Conservation (phyloP, 1,140 invertebrate species). For the Acromyrmex heyeri region DNA sequence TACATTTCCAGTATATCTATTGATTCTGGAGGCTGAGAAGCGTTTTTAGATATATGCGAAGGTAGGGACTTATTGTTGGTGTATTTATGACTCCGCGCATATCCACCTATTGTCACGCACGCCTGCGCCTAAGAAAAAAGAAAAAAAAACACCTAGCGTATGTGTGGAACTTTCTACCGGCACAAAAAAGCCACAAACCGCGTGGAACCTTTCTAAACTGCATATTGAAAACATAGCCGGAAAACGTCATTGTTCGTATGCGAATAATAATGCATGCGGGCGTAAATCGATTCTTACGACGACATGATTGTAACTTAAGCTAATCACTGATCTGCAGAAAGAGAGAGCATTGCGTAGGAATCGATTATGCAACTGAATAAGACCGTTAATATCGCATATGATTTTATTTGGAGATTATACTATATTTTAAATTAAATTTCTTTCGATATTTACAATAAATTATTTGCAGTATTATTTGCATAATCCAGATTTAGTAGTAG, state of each 20-base stretch:
- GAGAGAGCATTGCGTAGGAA: slow-evolving; percentile 5
- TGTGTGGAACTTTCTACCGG: slow-evolving; percentile 55
- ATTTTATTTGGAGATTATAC: not conserved
- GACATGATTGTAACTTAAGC: not conserved
- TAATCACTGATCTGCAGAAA: slow-evolving; percentile 24
- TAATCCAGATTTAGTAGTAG: not conserved
- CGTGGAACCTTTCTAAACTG: slow-evolving; percentile 59
- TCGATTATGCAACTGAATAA: slow-evolving; percentile 34
- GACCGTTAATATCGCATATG: not conserved
- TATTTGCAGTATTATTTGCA: not conserved
- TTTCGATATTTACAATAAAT: not conserved
- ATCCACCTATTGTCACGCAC: slow-evolving; percentile 53
- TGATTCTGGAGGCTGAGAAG: slow-evolving; percentile 33
- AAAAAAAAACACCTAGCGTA: not conserved
- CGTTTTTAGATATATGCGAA: slow-evolving; percentile 42
- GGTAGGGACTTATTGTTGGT: slow-evolving; percentile 57
- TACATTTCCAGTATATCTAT: not conserved
- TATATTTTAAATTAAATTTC: not conserved
- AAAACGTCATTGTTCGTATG: slow-evolving; percentile 35
- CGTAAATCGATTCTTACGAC: slow-evolving; percentile 37
- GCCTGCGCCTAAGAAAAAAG: slow-evolving; percentile 9
- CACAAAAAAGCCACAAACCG: slow-evolving; percentile 57
- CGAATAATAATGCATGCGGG: slow-evolving; percentile 43
- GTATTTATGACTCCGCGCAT: slow-evolving; percentile 58
- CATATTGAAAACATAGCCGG: slow-evolving; percentile 50